phyloP scores from a whole-genome alignment of 2,113 vertebrate species.

The Scopus umbretta region DNA sequence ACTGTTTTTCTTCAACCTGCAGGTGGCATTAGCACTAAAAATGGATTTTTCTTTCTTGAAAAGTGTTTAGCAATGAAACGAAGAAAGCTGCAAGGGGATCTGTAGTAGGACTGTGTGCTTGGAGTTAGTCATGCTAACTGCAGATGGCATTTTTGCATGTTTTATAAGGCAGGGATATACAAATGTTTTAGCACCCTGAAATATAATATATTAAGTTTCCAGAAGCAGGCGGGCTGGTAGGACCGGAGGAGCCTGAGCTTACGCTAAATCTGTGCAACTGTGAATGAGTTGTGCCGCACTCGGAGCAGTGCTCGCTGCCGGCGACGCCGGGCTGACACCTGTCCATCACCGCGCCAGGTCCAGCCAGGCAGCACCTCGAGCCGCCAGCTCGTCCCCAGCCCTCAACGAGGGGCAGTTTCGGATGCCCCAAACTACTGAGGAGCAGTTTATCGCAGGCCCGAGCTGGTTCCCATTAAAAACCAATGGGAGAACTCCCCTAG shows the following conservation, averaged over 20 bases:
- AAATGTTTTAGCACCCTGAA: slow-evolving; percentile 57
- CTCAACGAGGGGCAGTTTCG: rapidly evolving
- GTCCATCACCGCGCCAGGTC: background rate
- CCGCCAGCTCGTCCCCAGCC: background rate
- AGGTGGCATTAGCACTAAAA: slow-evolving; percentile 83
- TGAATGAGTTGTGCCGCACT: background rate
- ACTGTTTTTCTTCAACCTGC: slow-evolving; percentile 76
- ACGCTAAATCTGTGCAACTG: background rate
- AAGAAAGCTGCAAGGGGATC: slow-evolving; percentile 69
- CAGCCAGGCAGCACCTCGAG: background rate
- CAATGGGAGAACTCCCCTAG: background rate
- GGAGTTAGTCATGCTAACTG: slow-evolving; percentile 77
- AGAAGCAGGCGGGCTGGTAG: slow-evolving; percentile 32
- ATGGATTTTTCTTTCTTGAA: slow-evolving; percentile 74
- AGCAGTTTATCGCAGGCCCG: rapidly evolving
- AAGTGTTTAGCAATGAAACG: slow-evolving; percentile 70
- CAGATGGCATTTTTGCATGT: slow-evolving; percentile 82
- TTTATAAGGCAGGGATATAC: slow-evolving; percentile 77
- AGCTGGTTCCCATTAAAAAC: background rate
- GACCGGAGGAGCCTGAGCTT: slow-evolving; percentile 3
- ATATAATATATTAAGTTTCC: slow-evolving; percentile 36
- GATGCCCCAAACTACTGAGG: background rate
- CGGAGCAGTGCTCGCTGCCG: rapidly evolving
- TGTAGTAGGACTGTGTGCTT: slow-evolving; percentile 72
- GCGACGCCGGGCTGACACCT: background rate